phyloP scores from a whole-genome alignment of 2,888 invertebrate genomes.

The Plebejus melissa region DNA sequence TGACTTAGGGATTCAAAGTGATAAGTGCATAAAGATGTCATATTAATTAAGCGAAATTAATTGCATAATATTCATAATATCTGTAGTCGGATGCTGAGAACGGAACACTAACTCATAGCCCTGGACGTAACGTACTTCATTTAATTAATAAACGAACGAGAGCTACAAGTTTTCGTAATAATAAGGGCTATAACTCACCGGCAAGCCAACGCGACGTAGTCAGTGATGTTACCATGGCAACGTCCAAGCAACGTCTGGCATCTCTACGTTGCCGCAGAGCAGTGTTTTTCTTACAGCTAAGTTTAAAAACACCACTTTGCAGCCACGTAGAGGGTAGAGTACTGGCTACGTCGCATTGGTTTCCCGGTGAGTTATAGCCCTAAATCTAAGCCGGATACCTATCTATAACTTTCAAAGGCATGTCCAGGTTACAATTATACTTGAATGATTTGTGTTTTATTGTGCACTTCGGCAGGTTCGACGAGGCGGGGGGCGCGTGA shows the following conservation, averaged over 20 bases:
- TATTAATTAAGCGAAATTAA: neutral
- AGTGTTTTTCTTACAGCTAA: too few species aligned
- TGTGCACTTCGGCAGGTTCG: slow-evolving; percentile 27
- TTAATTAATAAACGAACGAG: neutral
- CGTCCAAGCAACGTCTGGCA: too few species aligned
- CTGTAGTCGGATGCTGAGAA: neutral
- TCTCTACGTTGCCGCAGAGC: too few species aligned
- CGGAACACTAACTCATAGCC: neutral
- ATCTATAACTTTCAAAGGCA: slow-evolving; percentile 24
- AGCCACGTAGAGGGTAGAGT: too few species aligned
- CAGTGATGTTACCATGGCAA: too few species aligned
- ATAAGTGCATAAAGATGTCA: slow-evolving; percentile 1
- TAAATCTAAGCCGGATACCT: neutral
- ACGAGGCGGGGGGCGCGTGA: slow-evolving; percentile 39
- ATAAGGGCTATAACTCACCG: too few species aligned
- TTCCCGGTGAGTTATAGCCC: too few species aligned
- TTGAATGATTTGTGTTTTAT: slow-evolving; percentile 18
- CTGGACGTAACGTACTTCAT: slow-evolving; percentile 15
- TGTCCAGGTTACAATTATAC: slow-evolving; percentile 21
- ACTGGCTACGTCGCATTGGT: too few species aligned
- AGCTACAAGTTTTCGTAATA: neutral
- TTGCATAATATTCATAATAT: neutral
- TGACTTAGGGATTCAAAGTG: neutral
- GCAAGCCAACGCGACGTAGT: too few species aligned
- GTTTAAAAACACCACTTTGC: too few species aligned